Evolutionary conservation across 2,113 vertebrate species (phyloP), one percentile per base, ranked within the genome.

Genomic region (Xyliphius kryptos): DNA sequence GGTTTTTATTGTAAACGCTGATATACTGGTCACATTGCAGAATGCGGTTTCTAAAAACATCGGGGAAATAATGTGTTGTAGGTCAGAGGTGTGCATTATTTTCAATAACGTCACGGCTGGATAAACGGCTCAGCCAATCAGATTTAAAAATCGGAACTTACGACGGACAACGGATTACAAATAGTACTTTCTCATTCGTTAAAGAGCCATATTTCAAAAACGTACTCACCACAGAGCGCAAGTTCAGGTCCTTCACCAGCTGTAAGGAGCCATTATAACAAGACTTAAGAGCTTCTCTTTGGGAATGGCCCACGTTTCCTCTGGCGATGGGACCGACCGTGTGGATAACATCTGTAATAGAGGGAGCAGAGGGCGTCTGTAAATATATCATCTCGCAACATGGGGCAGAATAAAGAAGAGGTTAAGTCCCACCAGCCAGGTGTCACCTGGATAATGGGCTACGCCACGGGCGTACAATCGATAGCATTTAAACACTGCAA

Each of bases 321-420:
- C 93, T 92, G 74, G 95, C 92, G 32, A 97, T 91, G 0, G 95
- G 96, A 2, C 95, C 96, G 74, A 98, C 96, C 2, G 95, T 98
- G 54, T 98, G 95, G 82, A 98, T 97, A 80, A 98, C 95, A 91
- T 96, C 95, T 98, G 83, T 21, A 21, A 48, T 69, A 60, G 6
- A 50, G 65, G 63, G 72, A 59, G 63, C 46, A 63, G 48, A 40
- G 13, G 22, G 37, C 38, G 20, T 44, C 12, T 51, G 5, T 26
- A 1, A 48, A 4, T 21, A 55, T 9, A 26, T 38, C 41, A 26
- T 32, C 14, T 1, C 12, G 10, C 9, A 32, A 43, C 17, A n/a
- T 12, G 9, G 6, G 12, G 9, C 5, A 8, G 47, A n/a, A 11
- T 9, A 40, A 40, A 51, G 1, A 1, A 17, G 10, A 47, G 21